Base-by-base conservation (phyloP, 2,113 vertebrate species). In the Rattus norvegicus region DNA sequence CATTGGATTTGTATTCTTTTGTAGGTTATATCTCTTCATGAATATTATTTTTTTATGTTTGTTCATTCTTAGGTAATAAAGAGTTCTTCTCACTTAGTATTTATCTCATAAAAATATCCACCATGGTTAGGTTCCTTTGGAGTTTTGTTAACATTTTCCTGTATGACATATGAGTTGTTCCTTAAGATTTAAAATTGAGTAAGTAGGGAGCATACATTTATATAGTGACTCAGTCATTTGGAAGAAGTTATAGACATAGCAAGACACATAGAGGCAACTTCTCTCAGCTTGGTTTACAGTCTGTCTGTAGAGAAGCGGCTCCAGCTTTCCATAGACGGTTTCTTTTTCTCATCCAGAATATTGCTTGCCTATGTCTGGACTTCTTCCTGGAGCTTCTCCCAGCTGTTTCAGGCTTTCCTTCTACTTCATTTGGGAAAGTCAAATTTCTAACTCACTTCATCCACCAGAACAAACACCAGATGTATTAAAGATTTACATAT, bases 401-500 rank as follows among this genome's bases (percentile, higher is more conserved):
- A 95, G 85, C 88, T 96, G 52, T 92, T 93, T 95, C 70, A 95
- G 83, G 84, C 91, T 67, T 67, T 33, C 43, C 5, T 11, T 43
- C 67, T 90, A 65, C 52, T 95, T 95, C 26, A 86, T 0, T 80
- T 89, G 63, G 77, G 91, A 96, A 80, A 97, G 76, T 94, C 39
- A 94, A 70, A 93, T 95, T 96, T 79, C 93, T 75, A 97, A 80
- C 73, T 87, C 84, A 87, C 84, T 47, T 69, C 84, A 87, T 69
- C 43, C 30, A 36, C 63, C 49, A 84, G 95, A 97, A 97, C 94
- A 97, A 96, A 94, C 49, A 93, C 91, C 92, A 97, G 76, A 96
- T 95, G 91, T 91, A 85, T 96, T 97, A 95, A 92, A 93, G 85
- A 95, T 95, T 95, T 95, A 93, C 77, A 90, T 93, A 70, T 90